Evolutionary conservation across 2,888 invertebrate species (phyloP).

Genomic region (Crematogaster levior): DNA sequence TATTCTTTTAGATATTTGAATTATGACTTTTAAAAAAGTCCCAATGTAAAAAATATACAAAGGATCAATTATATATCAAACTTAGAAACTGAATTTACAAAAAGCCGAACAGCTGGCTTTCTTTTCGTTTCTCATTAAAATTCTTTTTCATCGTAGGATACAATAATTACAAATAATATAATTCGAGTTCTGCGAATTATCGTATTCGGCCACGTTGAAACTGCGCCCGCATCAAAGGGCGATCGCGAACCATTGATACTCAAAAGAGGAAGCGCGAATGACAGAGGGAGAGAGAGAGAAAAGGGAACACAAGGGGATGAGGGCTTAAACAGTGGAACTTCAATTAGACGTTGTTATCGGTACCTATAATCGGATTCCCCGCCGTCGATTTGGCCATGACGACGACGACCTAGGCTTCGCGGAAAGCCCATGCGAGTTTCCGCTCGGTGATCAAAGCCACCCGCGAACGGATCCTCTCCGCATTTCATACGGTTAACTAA

Average conservation of each 20-base stretch:
- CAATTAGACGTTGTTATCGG: conserved; percentile 62
- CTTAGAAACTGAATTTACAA: neutral
- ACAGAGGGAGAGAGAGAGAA: neutral
- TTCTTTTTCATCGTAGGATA: neutral
- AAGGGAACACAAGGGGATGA: neutral
- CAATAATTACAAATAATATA: neutral
- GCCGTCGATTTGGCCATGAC: conserved; percentile 17
- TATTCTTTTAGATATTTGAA: neutral
- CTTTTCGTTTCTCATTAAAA: neutral
- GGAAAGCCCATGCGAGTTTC: conserved; percentile 60
- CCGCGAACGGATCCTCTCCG: conserved; percentile 56
- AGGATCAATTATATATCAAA: neutral
- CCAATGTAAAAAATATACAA: neutral
- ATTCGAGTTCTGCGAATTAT: neutral
- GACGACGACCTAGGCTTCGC: conserved; percentile 52
- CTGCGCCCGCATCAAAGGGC: neutral
- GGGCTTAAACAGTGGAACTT: conserved; percentile 51
- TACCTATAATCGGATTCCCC: conserved; percentile 66
- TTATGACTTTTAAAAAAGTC: neutral
- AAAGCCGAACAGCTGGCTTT: neutral
- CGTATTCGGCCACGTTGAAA: neutral
- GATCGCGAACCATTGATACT: conserved; percentile 1
- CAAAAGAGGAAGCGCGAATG: neutral
- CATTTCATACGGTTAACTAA: conserved; percentile 72
- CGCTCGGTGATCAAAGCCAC: conserved; percentile 70